Base-by-base conservation (phyloP, 2,888 invertebrate species). In the Stenurella melanura region DNA sequence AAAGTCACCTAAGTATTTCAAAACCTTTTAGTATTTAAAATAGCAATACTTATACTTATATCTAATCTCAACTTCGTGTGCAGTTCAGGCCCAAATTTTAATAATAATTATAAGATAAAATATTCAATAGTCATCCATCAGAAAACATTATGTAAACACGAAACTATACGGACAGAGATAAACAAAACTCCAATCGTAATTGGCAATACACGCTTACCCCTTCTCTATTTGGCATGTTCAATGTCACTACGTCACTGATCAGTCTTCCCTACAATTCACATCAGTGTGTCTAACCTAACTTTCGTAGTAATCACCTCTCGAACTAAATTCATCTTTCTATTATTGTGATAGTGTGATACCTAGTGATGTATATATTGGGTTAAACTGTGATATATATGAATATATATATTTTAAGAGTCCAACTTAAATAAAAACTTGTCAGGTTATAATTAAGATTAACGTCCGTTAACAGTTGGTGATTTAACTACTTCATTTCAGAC, bases 241-340 rank as follows among this genome's bases (percentile, higher is more conserved):
- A 38, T 61, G 61, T n/a, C 9, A 6, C 38, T 63, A 38, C 63
- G 63, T 63, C 63, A 63, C 63, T 63, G 34, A 38, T 63, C 38
- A 38, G 63, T 11, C 63, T 38, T 17, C 38, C 15, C 9, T 26
- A 38, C 63, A 61, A 15, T 34, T 30, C n/a, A n/a, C 61, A 34
- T 61, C 61, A 61, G 0, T 64, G 63, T 66, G 50, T 50, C 50
- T 66, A 66, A 66, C 64, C 64, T 66, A 66, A 66, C 42, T 66
- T 66, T 17, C 38, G 17, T 18, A 17, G 63, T 34, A 38, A 34
- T 38, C 15, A 61, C 17, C 18, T 56, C 17, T n/a, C 5, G 3
- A 58, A 50, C n/a, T 2, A 15, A 50, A 6, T 17, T 50, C n/a
- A 50, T 50, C 50, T n/a, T 26, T 3, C 21, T n/a, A n/a, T 50